Evolutionary conservation across 1,140 invertebrate species (phyloP).

Genomic region (Hesperophylax magnus): DNA sequence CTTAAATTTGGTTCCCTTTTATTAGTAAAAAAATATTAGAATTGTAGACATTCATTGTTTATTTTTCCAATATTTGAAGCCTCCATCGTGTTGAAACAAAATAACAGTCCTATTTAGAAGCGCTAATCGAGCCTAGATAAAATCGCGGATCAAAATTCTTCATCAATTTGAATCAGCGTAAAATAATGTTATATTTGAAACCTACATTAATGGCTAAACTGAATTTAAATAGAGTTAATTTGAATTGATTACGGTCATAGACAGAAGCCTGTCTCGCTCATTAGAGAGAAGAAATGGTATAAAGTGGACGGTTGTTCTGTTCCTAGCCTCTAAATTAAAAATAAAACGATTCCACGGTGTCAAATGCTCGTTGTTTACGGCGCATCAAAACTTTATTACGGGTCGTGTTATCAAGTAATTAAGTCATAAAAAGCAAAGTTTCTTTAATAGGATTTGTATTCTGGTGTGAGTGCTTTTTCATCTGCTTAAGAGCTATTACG

Average conservation of each 20-base stretch:
- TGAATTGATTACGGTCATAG: conserved; percentile 51
- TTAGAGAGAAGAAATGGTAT: conserved; percentile 30
- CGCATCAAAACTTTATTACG: conserved; percentile 47
- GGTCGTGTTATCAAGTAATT: conserved; percentile 52
- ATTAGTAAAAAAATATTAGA: too few relatives aligned
- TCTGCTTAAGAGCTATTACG: conserved; percentile 8
- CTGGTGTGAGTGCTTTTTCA: conserved; percentile 26
- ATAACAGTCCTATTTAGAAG: background rate
- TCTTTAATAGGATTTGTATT: conserved; percentile 46
- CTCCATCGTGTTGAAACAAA: too few relatives aligned
- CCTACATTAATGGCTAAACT: conserved; percentile 49
- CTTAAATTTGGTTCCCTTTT: too few relatives aligned
- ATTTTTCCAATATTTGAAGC: too few relatives aligned
- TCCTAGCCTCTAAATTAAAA: conserved; percentile 25
- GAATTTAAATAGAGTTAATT: conserved; percentile 54
- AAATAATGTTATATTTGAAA: conserved; percentile 44
- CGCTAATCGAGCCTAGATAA: conserved; percentile 48
- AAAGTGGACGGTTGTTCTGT: background rate
- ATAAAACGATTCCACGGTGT: conserved; percentile 42
- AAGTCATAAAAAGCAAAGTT: conserved; percentile 53
- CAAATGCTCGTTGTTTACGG: conserved; percentile 46
- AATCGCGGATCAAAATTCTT: conserved; percentile 49
- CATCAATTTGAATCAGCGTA: conserved; percentile 24
- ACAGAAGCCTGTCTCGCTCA: conserved; percentile 45
- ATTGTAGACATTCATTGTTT: too few relatives aligned